Evolutionary conservation across 37 sponge, comb jelly and placozoan species (phyloP).

Genomic region (Hexactinellida sp.): DNA sequence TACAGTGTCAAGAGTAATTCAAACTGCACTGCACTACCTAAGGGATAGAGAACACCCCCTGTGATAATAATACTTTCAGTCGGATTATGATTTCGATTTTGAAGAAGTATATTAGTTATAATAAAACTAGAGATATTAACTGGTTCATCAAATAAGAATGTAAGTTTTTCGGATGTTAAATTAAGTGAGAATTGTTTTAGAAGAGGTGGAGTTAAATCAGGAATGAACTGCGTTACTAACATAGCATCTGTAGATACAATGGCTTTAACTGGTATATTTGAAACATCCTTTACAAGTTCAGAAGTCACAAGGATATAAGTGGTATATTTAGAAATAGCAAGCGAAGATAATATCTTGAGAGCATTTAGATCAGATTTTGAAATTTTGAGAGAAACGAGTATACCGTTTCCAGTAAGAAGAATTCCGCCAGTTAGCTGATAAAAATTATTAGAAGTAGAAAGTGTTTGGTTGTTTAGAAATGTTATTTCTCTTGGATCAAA

Average conservation of each 20-base stretch:
- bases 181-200: conserved; percentile 7
- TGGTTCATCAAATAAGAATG: conserved; percentile 22
- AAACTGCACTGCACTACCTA: not conserved
- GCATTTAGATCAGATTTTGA: conserved; percentile 5
- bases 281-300: conserved; percentile 53
- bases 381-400: not conserved
- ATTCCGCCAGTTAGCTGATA: conserved; percentile 63
- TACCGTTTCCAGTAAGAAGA: not conserved
- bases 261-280: conserved; percentile 13
- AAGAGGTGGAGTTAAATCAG: conserved; percentile 18
- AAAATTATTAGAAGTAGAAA: conserved; percentile 18
- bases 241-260: not conserved
- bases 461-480: conserved; percentile 29
- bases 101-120: conserved; percentile 1
- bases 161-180: not conserved
- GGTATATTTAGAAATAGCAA: not conserved
- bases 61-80: conserved; percentile 24
- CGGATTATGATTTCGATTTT: not conserved
- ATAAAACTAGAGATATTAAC: conserved; percentile 14
- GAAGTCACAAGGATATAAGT: conserved; percentile 38
- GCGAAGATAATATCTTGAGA: not conserved
- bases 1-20: not conserved
- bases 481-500: conserved; percentile 47
- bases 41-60: conserved; percentile 29
- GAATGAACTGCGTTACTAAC: conserved; percentile 14